Conservation (phyloP, 1,140 invertebrate species). For the Neomicropteryx cornuta region DNA sequence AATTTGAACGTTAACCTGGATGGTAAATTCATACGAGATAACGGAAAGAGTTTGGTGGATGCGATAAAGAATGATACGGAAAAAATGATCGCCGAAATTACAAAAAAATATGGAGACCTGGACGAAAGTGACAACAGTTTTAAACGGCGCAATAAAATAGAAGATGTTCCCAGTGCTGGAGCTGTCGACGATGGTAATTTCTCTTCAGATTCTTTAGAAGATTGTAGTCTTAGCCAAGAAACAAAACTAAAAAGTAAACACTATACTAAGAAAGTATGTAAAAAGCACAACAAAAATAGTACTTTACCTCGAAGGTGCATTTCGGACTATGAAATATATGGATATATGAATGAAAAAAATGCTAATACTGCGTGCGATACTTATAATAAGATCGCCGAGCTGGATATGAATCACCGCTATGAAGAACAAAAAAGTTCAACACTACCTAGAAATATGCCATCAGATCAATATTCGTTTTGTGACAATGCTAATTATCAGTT, state of each 20-base stretch:
- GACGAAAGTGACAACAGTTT: slow-evolving; percentile 33
- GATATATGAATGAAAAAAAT: slow-evolving; percentile 25
- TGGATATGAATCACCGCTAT: neutral
- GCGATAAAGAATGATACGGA: slow-evolving; percentile 49
- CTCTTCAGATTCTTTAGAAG: slow-evolving; percentile 64
- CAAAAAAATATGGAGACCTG: slow-evolving; percentile 46
- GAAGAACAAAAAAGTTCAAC: slow-evolving; percentile 37
- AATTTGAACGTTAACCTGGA: slow-evolving; percentile 45
- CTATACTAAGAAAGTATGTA: slow-evolving; percentile 38
- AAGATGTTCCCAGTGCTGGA: slow-evolving; percentile 12
- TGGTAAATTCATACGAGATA: slow-evolving; percentile 37
- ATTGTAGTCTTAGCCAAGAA: slow-evolving; percentile 48
- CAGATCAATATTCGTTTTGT: slow-evolving; percentile 33
- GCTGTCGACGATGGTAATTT: slow-evolving; percentile 55
- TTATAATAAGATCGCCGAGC: slow-evolving; percentile 14
- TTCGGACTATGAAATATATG: slow-evolving; percentile 68
- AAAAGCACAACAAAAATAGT: slow-evolving; percentile 38
- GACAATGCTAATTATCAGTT: no score
- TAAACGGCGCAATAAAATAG: slow-evolving; percentile 32
- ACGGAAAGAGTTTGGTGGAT: slow-evolving; percentile 45
- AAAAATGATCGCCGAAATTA: slow-evolving; percentile 50
- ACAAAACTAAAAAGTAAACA: slow-evolving; percentile 39
- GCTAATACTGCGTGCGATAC: slow-evolving; percentile 26
- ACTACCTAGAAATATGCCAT: slow-evolving; percentile 38
- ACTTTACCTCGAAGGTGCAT: slow-evolving; percentile 48